These are phyloP conservation scores for Melanophora roralis DNA, from an alignment of 2,888 invertebrate species.

Conservation along the genomic window DNA sequence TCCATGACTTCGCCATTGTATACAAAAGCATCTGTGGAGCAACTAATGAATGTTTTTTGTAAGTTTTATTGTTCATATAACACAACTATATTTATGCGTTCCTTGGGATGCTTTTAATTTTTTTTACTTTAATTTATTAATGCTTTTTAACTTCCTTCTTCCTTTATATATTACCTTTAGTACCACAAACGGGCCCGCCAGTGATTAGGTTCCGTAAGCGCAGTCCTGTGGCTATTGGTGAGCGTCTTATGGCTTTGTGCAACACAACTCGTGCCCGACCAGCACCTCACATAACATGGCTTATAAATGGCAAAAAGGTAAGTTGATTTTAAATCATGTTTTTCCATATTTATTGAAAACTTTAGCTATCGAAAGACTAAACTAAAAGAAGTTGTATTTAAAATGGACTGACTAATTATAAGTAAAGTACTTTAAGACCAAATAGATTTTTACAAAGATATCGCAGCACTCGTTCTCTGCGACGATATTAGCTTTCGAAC, in stretches of 20 bases:
- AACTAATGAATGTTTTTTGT: constrained; percentile 89
- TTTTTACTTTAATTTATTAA: too few species aligned
- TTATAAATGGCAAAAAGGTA: constrained; percentile 85
- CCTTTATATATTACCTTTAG: too few species aligned
- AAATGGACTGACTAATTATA: too few species aligned
- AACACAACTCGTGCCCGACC: constrained; percentile 83
- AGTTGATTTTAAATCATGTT: constrained; percentile 34
- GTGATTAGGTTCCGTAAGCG: constrained; percentile 82
- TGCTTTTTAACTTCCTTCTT: too few species aligned
- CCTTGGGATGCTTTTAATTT: too few species aligned
- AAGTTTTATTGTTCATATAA: constrained; percentile 78
- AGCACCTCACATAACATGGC: constrained; percentile 84
- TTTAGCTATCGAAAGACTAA: too few species aligned
- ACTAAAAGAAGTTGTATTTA: too few species aligned
- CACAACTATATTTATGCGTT: too few species aligned
- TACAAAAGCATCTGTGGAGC: constrained; percentile 86
- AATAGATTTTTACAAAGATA: too few species aligned
- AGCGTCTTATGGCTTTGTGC: constrained; percentile 83
- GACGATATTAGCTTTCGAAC: too few species aligned
- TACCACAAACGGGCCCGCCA: constrained; percentile 82
- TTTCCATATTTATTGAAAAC: background rate
- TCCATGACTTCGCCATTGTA: constrained; percentile 89
- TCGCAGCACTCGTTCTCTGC: too few species aligned
- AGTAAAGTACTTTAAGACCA: too few species aligned
- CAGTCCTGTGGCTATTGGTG: constrained; percentile 79